Conservation (phyloP, 2,888 invertebrate genomes). For the Phaonia tiefii region DNA sequence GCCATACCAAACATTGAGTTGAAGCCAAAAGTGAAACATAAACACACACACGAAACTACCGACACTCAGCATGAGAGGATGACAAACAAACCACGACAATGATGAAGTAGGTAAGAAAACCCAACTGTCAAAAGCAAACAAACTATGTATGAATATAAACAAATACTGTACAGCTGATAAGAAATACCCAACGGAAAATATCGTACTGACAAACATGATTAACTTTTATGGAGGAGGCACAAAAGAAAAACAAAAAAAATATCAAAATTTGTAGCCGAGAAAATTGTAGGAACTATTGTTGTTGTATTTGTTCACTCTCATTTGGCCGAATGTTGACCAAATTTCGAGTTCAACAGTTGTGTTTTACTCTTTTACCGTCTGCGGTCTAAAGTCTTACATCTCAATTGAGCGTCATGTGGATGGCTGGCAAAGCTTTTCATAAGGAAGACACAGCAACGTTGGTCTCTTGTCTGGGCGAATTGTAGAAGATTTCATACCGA, state of each 20-base stretch:
- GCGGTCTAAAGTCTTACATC: neutral
- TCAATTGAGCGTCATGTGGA: neutral
- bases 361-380: neutral
- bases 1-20: slow-evolving; percentile 56
- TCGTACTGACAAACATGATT: too few relatives aligned
- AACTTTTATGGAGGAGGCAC: slow-evolving; percentile 18
- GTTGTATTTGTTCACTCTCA: slow-evolving; percentile 42
- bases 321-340: slow-evolving; percentile 44
- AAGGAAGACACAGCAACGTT: slow-evolving; percentile 12
- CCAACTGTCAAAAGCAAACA: neutral
- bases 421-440: neutral
- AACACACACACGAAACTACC: slow-evolving; percentile 41
- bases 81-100: slow-evolving; percentile 50
- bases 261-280: slow-evolving; percentile 27
- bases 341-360: neutral
- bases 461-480: slow-evolving; percentile 10
- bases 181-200: too few relatives aligned
- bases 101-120: neutral
- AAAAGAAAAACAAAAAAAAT: slow-evolving; percentile 23
- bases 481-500: neutral
- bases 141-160: slow-evolving; percentile 29
- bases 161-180: slow-evolving; percentile 30
- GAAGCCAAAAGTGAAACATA: slow-evolving; percentile 47
- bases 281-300: neutral
- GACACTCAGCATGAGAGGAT: slow-evolving; percentile 52